phyloP scores from a whole-genome alignment of 1,140 invertebrate species.

The Aphis craccivora region DNA sequence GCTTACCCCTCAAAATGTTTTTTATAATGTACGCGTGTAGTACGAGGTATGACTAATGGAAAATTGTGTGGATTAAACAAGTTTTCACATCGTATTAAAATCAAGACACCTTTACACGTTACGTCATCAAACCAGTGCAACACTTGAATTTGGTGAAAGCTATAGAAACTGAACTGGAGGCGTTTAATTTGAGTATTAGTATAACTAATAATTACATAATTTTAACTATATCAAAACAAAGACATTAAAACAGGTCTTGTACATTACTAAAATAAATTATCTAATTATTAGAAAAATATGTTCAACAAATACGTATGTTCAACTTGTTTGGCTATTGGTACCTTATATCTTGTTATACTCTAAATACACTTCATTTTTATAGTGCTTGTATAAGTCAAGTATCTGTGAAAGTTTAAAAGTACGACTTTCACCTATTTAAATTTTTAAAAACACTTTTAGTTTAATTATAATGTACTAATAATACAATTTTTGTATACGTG shows the following conservation, averaged over 20 bases:
- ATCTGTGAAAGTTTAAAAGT: background rate
- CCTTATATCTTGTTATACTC: background rate
- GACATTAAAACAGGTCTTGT: background rate
- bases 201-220: slow-evolving; percentile 13
- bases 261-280: background rate
- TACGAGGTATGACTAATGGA: background rate
- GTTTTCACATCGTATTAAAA: slow-evolving; percentile 27
- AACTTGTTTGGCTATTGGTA: background rate
- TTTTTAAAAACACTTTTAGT: background rate
- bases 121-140: slow-evolving; percentile 38
- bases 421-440: background rate
- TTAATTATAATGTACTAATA: background rate
- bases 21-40: background rate
- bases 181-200: background rate
- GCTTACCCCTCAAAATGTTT: background rate
- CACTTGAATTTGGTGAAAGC: slow-evolving; percentile 48
- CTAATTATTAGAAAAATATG: background rate
- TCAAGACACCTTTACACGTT: background rate
- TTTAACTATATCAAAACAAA: background rate
- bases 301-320: background rate
- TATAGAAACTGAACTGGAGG: slow-evolving; percentile 22
- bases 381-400: background rate
- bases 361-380: background rate
- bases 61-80: slow-evolving; percentile 22
- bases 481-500: background rate